These are phyloP conservation scores for Trissolcus japonicus DNA, from an alignment of 2,888 invertebrate genomes.

Conservation along the genomic window DNA sequence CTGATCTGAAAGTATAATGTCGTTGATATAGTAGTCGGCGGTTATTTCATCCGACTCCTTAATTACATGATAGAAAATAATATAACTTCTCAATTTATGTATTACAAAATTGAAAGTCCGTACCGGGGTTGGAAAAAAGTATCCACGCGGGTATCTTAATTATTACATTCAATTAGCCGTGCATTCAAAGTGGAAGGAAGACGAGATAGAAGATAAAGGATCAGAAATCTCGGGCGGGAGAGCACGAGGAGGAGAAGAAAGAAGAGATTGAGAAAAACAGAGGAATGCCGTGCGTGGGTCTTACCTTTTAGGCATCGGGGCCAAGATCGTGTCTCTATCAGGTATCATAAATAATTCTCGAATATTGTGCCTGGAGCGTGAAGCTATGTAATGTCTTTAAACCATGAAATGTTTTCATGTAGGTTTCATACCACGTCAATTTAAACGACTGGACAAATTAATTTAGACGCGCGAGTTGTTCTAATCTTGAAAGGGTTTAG, in stretches of 20 bases:
- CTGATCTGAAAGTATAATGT: too few relatives aligned
- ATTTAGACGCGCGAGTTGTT: constrained; percentile 12
- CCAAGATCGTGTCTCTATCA: constrained; percentile 75
- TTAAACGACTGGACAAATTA: constrained; percentile 42
- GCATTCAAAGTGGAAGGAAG: constrained; percentile 43
- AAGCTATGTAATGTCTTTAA: constrained; percentile 55
- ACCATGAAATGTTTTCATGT: constrained; percentile 58
- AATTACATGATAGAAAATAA: too few relatives aligned
- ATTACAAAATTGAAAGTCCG: constrained; percentile 36
- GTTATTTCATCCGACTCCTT: too few relatives aligned
- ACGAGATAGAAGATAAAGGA: constrained; percentile 57
- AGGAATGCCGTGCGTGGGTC: constrained; percentile 74
- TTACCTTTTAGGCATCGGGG: constrained; percentile 71
- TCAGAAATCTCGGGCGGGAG: constrained; percentile 56
- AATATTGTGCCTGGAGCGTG: constrained; percentile 54
- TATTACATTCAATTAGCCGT: constrained; percentile 55
- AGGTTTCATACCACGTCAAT: constrained; percentile 38
- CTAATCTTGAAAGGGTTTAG: neutral
- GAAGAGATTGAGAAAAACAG: constrained; percentile 62
- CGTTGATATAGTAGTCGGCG: too few relatives aligned
- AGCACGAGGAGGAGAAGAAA: constrained; percentile 57
- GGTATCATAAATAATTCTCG: constrained; percentile 75
- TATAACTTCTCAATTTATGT: too few relatives aligned
- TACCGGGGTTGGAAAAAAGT: constrained; percentile 32
- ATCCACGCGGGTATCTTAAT: constrained; percentile 47